Conservation (phyloP, 2,888 invertebrate genomes). For the Corythucha ciliata region DNA sequence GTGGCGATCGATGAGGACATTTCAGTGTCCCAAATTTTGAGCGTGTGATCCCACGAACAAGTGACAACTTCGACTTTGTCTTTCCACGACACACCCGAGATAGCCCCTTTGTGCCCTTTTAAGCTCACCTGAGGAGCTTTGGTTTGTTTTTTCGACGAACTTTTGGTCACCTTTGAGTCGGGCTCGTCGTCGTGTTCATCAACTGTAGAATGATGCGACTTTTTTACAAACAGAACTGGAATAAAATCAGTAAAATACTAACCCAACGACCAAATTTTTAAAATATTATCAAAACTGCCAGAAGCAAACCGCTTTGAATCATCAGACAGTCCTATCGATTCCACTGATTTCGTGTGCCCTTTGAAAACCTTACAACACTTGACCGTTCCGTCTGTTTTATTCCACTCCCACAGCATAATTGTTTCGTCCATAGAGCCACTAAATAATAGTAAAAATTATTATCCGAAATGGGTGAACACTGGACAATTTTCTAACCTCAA, state of each 20-base stretch:
- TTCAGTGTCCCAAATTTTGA: conserved; percentile 89
- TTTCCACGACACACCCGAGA: conserved; percentile 78
- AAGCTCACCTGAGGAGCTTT: conserved; percentile 76
- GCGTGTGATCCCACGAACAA: conserved; percentile 90
- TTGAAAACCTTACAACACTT: conserved; percentile 71
- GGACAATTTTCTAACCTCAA: too few relatives aligned
- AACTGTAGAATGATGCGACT: too few relatives aligned
- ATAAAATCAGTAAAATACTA: conserved; percentile 40
- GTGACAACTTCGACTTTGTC: conserved; percentile 65
- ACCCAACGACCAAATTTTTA: conserved; percentile 85
- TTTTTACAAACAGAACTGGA: too few relatives aligned
- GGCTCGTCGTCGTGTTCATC: conserved; percentile 28
- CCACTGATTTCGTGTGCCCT: conserved; percentile 80
- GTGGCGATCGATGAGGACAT: conserved; percentile 21
- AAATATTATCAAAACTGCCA: conserved; percentile 85
- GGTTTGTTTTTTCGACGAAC: conserved; percentile 26
- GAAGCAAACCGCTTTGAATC: conserved; percentile 67
- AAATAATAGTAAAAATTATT: conserved; percentile 27
- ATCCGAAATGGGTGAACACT: too few relatives aligned
- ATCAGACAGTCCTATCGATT: conserved; percentile 65
- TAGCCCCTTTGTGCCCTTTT: conserved; percentile 84
- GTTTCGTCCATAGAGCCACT: conserved; percentile 89
- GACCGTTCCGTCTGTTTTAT: conserved; percentile 59
- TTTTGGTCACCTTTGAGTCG: conserved; percentile 28
- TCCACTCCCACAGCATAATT: conserved; percentile 83